Evolutionary conservation across 2,797 vertebrate species (phyloP).

Genomic region (Parambassis ranga): DNA sequence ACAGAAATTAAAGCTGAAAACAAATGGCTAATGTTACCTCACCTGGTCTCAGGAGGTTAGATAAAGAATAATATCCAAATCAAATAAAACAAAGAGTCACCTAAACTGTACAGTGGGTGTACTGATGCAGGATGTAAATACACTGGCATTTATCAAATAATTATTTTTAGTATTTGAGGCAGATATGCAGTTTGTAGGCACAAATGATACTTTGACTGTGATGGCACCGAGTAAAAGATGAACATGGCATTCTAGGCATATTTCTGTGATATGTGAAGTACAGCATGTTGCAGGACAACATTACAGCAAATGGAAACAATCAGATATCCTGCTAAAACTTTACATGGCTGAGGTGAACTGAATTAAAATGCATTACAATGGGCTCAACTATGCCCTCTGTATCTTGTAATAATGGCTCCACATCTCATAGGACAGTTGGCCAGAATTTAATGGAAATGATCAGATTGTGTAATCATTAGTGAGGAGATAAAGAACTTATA

Average conservation of each 20-base stretch:
- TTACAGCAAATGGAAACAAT: neutral
- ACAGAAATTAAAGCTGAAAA: constrained; percentile 47
- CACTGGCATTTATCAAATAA: neutral
- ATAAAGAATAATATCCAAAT: constrained; percentile 10
- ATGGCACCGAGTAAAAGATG: constrained; percentile 1
- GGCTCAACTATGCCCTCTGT: too few relatives aligned
- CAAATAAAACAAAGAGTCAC: neutral
- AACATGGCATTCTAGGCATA: neutral
- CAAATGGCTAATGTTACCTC: constrained; percentile 10
- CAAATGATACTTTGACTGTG: neutral
- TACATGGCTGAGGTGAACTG: neutral
- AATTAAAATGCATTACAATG: neutral
- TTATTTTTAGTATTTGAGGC: neutral
- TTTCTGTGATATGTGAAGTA: neutral
- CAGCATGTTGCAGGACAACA: constrained; percentile 4
- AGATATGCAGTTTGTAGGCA: neutral
- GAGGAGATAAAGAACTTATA: too few relatives aligned
- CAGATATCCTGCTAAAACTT: neutral
- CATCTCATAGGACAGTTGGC: too few relatives aligned
- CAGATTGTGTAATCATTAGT: too few relatives aligned
- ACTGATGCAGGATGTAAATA: neutral
- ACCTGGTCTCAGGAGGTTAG: constrained; percentile 16
- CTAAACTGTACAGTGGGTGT: neutral
- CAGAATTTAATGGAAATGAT: too few relatives aligned
- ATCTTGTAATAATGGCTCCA: too few relatives aligned